Base-by-base conservation (phyloP, 2,888 invertebrate genomes). In the Drosophila prostipennis region DNA sequence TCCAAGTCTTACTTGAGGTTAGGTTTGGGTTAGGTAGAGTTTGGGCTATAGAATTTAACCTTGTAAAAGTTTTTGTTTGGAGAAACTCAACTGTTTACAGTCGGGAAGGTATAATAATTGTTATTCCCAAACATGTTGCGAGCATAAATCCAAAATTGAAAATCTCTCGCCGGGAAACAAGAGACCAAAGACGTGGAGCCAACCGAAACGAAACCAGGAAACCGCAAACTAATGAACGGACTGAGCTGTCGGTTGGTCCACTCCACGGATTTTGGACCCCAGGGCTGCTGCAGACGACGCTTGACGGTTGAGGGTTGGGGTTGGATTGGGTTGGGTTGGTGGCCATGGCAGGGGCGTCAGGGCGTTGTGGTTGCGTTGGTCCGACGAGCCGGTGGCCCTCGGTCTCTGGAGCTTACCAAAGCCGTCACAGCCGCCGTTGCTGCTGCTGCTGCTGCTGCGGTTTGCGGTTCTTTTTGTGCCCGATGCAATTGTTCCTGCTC, bases 391-490 rank as follows among this genome's bases (percentile, higher is more conserved):
- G 59, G 60, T 63, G 58, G 77, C 72, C 72, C 40, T 45, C 57
- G 76, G 80, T 79, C 77, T 83, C 72, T 72, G 68, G 75, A 86
- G 80, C 74, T 80, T 78, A 80, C 80, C 77, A 81, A 77, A 77
- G 79, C 81, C 79, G 58, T 84, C 76, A 53, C 46, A 40, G 72
- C 72, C 42, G 57, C 48, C 53, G 63, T 39, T 72, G 69, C 46
- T 60, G 7, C 63, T 70, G 69, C 69, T 78, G 75, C 67, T 70
- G 67, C 72, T 78, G 75, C 60, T 85, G 83, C 61, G 84, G 84
- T 87, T 87, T 84, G 88, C 53, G 87, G 88, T 86, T 82, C 64
- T 74, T 72, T 80, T 79, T 82, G 83, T 74, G 87, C 76, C 77
- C 71, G 80, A 77, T 87, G 83, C 87, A 85, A 79, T 85, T 80